These are phyloP conservation scores for Campoplex nolae DNA, from an alignment of 2,888 invertebrate genomes.

Conservation along the genomic window DNA sequence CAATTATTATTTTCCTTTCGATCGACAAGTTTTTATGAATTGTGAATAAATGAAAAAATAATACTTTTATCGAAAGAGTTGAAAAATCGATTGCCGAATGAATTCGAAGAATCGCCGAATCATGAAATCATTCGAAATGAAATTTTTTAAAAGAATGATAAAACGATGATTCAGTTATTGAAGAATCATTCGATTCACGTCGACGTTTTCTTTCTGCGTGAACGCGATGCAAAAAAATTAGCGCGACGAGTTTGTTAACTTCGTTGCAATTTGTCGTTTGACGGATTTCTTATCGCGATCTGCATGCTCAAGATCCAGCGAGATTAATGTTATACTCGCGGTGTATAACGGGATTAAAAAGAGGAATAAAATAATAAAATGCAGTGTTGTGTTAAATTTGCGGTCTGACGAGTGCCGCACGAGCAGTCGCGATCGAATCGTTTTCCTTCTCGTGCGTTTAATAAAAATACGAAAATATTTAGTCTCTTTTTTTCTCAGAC, in stretches of 20 bases:
- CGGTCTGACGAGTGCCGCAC: conserved; percentile 7
- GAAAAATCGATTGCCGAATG: background rate
- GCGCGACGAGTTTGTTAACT: conserved; percentile 16
- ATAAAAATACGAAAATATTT: background rate
- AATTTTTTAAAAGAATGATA: background rate
- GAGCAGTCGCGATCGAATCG: background rate
- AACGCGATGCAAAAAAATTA: background rate
- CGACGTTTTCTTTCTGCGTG: background rate
- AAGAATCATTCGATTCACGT: background rate
- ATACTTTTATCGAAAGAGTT: background rate
- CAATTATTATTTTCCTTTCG: too few species aligned
- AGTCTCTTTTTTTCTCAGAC: background rate
- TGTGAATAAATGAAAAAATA: background rate
- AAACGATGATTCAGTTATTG: background rate
- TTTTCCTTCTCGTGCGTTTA: conserved; percentile 7
- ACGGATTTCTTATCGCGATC: conserved; percentile 35
- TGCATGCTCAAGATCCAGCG: conserved; percentile 18
- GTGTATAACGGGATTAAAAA: background rate
- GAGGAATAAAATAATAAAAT: conserved; percentile 16
- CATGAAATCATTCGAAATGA: background rate
- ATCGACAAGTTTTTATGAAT: background rate
- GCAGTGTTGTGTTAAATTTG: conserved; percentile 12
- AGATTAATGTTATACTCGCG: conserved; percentile 29
- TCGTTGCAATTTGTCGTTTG: background rate
- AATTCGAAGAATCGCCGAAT: background rate